Conservation (phyloP, 1,140 invertebrate species). For the Calephelis virginiensis region DNA sequence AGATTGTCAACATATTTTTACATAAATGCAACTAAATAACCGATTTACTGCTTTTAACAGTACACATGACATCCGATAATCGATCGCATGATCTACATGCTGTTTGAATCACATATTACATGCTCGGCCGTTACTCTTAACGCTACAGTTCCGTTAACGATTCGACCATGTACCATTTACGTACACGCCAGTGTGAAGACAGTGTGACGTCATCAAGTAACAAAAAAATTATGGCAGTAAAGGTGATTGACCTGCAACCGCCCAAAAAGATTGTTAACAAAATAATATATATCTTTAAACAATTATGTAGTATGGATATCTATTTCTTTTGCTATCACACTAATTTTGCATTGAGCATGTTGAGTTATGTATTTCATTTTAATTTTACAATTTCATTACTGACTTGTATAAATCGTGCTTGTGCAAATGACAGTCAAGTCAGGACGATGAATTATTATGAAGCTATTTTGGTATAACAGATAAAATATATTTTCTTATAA, state of each 20-base stretch:
- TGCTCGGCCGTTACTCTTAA: conserved; percentile 42
- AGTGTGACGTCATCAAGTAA: conserved; percentile 14
- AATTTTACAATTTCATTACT: no score
- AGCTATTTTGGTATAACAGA: no score
- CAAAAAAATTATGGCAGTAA: conserved; percentile 3
- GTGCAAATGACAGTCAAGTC: no score
- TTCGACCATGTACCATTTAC: conserved; percentile 34
- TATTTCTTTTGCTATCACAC: no score
- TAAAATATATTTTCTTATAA: no score
- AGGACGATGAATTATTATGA: no score
- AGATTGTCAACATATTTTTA: conserved; percentile 8
- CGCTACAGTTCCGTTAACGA: conserved; percentile 46
- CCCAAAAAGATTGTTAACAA: neutral
- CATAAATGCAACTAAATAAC: conserved; percentile 11
- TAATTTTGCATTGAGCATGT: no score
- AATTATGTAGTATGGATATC: no score
- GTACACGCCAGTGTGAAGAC: neutral
- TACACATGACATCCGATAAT: conserved; percentile 29
- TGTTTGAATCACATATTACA: conserved; percentile 45
- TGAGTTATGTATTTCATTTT: no score
- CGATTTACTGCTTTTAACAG: conserved; percentile 24
- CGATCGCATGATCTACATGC: conserved; percentile 39
- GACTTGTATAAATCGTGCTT: no score
- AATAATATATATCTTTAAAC: neutral
- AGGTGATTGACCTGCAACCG: neutral